These are phyloP conservation scores for Tetropium fuscum DNA, from an alignment of 2,888 invertebrate species.

Conservation along the genomic window DNA sequence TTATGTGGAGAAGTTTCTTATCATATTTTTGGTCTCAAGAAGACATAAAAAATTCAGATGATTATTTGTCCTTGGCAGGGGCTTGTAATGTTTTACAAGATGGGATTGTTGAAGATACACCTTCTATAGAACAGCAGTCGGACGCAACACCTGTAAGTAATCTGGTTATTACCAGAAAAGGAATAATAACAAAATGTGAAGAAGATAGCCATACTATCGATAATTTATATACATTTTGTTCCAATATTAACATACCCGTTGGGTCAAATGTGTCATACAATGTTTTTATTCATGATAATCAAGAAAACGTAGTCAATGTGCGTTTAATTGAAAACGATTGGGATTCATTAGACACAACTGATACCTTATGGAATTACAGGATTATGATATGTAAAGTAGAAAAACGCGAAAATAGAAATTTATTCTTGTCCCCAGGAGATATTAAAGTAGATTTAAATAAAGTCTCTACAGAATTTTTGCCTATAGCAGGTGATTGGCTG, in stretches of 20 bases:
- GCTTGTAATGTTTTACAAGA: constrained; percentile 48
- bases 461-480: constrained; percentile 74
- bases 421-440: constrained; percentile 69
- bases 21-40: constrained; percentile 42
- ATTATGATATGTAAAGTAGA: constrained; percentile 64
- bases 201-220: constrained; percentile 72
- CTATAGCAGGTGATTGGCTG: constrained; percentile 78
- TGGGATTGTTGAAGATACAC: constrained; percentile 10
- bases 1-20: constrained; percentile 44
- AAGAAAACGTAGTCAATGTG: constrained; percentile 66
- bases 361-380: constrained; percentile 52
- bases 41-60: constrained; percentile 6
- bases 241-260: constrained; percentile 64
- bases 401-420: constrained; percentile 60
- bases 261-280: constrained; percentile 69
- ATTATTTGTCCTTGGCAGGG: constrained; percentile 50
- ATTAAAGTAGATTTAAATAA: constrained; percentile 73
- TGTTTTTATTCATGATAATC: constrained; percentile 45
- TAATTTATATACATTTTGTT: constrained; percentile 70
- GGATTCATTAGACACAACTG: constrained; percentile 66
- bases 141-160: no score
- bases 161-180: constrained; percentile 61
- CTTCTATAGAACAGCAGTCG: no score
- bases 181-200: constrained; percentile 72
- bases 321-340: constrained; percentile 52